Conservation (phyloP, 2,797 vertebrate genomes). For the Sphenodon punctatus region DNA sequence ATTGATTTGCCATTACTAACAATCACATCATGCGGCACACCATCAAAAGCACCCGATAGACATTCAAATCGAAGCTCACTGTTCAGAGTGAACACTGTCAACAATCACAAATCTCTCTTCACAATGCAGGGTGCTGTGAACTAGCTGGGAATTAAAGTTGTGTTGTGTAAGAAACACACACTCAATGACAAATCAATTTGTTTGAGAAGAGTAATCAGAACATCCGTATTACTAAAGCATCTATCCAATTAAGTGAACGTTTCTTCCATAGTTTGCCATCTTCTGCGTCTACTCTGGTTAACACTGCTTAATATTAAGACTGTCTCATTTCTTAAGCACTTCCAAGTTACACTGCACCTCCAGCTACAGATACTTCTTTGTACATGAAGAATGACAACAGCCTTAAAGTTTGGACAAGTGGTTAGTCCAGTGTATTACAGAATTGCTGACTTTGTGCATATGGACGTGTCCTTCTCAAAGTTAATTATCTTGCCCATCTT, state of each 20-base stretch:
- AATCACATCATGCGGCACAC: neutral
- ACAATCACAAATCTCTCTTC: neutral
- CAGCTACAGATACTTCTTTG: neutral
- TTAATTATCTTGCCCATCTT: too few species aligned
- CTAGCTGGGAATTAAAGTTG: conserved; percentile 1
- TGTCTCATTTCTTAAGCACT: neutral
- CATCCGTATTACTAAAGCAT: neutral
- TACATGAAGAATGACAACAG: neutral
- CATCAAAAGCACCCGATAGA: conserved; percentile 21
- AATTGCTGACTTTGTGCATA: too few species aligned
- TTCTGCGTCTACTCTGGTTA: too few species aligned
- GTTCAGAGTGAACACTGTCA: conserved; percentile 37
- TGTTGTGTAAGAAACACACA: neutral
- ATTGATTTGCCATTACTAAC: conserved; percentile 26
- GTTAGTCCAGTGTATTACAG: neutral
- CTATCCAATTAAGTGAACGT: neutral
- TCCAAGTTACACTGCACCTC: neutral
- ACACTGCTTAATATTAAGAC: neutral
- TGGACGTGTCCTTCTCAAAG: too few species aligned
- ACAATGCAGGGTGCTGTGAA: neutral
- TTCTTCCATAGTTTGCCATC: too few species aligned
- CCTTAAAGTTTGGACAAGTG: neutral
- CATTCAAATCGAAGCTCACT: conserved; percentile 39
- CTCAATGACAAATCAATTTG: neutral
- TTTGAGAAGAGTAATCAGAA: neutral